These are phyloP conservation scores for Drosophila pegasa DNA, from an alignment of 2,888 invertebrate genomes.

Conservation along the genomic window DNA sequence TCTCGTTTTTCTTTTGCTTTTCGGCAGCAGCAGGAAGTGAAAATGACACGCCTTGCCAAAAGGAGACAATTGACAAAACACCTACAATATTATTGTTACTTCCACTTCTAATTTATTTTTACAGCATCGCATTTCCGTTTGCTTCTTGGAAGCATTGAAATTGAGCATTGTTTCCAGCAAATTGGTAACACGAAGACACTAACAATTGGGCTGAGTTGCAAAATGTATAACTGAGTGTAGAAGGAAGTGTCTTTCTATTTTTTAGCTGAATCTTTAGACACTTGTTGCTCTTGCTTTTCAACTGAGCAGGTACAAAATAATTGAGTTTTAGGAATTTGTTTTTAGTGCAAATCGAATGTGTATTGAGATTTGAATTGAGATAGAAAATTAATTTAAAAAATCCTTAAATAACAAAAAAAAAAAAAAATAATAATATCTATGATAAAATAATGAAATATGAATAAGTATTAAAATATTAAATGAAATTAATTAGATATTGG, in stretches of 20 bases:
- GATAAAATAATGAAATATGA: too few species aligned
- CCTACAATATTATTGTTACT: constrained; percentile 34
- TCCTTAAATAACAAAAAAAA: too few species aligned
- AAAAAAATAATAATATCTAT: too few species aligned
- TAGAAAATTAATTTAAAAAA: too few species aligned
- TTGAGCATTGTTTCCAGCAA: constrained; percentile 44
- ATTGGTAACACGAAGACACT: constrained; percentile 45
- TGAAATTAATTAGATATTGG: too few species aligned
- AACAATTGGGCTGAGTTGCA: background rate
- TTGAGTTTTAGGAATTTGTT: background rate
- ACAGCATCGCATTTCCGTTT: constrained; percentile 63
- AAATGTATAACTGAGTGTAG: background rate
- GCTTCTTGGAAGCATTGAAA: constrained; percentile 38
- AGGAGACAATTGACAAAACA: constrained; percentile 47
- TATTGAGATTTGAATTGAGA: too few species aligned
- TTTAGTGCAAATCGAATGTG: background rate
- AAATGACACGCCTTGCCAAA: constrained; percentile 60
- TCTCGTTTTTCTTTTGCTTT: constrained; percentile 4
- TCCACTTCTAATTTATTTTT: constrained; percentile 57
- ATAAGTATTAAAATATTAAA: too few species aligned
- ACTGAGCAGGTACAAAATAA: background rate
- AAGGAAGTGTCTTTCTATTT: background rate
- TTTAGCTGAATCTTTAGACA: background rate
- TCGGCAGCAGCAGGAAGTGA: constrained; percentile 63
- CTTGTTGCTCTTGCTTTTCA: background rate